phyloP scores from a whole-genome alignment of 2,797 vertebrate species.

The Melanogrammus aeglefinus region DNA sequence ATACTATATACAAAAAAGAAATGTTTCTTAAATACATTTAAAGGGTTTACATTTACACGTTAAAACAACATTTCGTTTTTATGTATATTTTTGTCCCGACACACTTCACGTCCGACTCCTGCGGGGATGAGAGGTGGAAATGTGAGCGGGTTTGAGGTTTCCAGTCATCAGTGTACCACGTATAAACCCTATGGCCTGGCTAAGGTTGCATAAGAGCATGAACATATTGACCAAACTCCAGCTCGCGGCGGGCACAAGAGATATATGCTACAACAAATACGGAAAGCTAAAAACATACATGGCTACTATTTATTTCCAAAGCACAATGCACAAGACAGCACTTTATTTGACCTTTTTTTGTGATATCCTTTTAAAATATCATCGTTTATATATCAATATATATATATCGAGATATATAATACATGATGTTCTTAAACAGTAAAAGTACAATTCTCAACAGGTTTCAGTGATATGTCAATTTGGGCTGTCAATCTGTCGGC shows the following conservation, averaged over 20 bases:
- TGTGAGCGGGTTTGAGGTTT: slow-evolving; percentile 11
- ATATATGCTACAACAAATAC: slow-evolving; percentile 47
- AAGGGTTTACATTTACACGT: slow-evolving; percentile 68
- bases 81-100: slow-evolving; percentile 47
- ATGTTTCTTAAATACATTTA: slow-evolving; percentile 47
- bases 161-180: neutral
- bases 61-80: slow-evolving; percentile 42
- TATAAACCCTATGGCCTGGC: slow-evolving; percentile 24
- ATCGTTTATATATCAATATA: neutral
- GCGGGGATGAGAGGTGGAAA: slow-evolving; percentile 36
- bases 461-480: slow-evolving; percentile 26
- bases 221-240: slow-evolving; percentile 36
- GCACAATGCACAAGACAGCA: slow-evolving; percentile 68
- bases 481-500: neutral
- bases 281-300: slow-evolving; percentile 49
- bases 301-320: slow-evolving; percentile 22
- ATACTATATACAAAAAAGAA: slow-evolving; percentile 62
- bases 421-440: slow-evolving; percentile 43
- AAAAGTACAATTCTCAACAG: slow-evolving; percentile 35
- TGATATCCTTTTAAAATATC: neutral
- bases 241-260: slow-evolving; percentile 35
- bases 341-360: neutral
- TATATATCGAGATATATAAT: neutral
- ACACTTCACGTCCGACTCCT: slow-evolving; percentile 52
- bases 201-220: slow-evolving; percentile 25